Percentiles rank a stretch among this genome's conserved stretches.
phyloP scores from a whole-genome alignment of 2,113 vertebrate genomes.

The Cromileptes altivelis region DNA sequence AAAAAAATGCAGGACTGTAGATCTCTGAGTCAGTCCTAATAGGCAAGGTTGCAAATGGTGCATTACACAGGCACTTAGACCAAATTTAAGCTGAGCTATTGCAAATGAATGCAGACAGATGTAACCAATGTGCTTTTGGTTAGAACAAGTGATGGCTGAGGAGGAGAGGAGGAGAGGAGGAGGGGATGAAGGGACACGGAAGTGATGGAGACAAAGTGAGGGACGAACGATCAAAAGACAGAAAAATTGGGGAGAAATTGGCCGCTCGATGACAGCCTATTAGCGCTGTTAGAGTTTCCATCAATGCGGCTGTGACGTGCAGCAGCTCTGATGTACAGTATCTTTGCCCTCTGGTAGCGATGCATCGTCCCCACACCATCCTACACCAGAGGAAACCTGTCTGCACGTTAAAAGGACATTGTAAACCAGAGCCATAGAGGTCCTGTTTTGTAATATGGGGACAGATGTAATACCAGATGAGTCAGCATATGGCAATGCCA shows the following conservation, averaged over 20 bases:
- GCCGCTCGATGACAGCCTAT: not conserved
- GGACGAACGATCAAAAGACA: not conserved
- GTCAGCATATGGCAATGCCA: constrained; percentile 7
- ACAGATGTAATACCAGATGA: constrained; percentile 18
- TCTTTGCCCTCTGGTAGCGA: constrained; percentile 16
- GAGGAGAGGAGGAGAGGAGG: not conserved
- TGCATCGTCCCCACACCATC: not conserved
- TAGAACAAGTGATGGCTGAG: not conserved
- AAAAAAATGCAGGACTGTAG: not conserved
- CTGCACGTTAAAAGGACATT: not conserved
- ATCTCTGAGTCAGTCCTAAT: constrained; percentile 4
- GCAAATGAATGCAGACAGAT: constrained; percentile 18
- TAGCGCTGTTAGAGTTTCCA: not conserved
- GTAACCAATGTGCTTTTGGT: not conserved
- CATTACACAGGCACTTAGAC: not conserved
- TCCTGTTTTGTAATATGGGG: not conserved
- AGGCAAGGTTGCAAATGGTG: not conserved
- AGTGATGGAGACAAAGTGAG: constrained; percentile 14
- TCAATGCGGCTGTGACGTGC: not conserved
- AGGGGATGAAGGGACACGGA: not conserved
- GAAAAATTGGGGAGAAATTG: constrained; percentile 3
- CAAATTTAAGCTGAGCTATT: constrained; percentile 9
- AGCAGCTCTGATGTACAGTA: not conserved
- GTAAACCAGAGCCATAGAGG: not conserved
- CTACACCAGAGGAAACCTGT: not conserved